These are phyloP conservation scores for Crotalus helleri DNA, from an alignment of 2,113 vertebrate genomes.

Conservation along the genomic window DNA sequence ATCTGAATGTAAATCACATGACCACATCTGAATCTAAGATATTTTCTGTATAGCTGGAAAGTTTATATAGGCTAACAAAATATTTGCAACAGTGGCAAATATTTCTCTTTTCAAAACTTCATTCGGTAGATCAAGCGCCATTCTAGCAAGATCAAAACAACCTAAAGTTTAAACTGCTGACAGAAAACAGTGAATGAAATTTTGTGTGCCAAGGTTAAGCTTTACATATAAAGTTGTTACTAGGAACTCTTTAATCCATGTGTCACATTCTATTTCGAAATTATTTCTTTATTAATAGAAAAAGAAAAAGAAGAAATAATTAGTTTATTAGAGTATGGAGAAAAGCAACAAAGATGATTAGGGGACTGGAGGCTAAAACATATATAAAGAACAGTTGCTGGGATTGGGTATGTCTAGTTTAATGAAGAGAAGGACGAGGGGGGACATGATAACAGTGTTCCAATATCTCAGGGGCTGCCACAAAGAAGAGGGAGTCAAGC, in stretches of 20 bases:
- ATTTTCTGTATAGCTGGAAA: not conserved
- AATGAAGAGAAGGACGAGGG: too few species aligned
- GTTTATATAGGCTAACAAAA: not conserved
- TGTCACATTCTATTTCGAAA: not conserved
- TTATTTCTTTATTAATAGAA: not conserved
- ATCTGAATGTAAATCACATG: not conserved
- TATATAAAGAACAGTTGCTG: too few species aligned
- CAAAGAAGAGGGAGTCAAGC: too few species aligned
- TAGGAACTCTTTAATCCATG: not conserved
- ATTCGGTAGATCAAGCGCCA: not conserved
- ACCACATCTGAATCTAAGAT: not conserved
- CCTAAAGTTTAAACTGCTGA: not conserved
- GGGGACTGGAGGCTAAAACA: too few species aligned
- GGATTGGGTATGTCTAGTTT: too few species aligned
- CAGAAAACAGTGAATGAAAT: not conserved
- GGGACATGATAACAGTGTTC: too few species aligned
- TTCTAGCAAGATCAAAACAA: not conserved
- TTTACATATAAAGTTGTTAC: not conserved
- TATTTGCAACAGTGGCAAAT: too few species aligned
- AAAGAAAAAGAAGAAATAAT: too few species aligned
- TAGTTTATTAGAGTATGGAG: too few species aligned
- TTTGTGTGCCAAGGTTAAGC: not conserved
- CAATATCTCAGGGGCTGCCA: too few species aligned
- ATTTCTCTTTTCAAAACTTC: not conserved
- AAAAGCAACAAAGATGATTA: too few species aligned